These are phyloP conservation scores for Esox lucius DNA, from an alignment of 2,797 vertebrate genomes.

Conservation along the genomic window DNA sequence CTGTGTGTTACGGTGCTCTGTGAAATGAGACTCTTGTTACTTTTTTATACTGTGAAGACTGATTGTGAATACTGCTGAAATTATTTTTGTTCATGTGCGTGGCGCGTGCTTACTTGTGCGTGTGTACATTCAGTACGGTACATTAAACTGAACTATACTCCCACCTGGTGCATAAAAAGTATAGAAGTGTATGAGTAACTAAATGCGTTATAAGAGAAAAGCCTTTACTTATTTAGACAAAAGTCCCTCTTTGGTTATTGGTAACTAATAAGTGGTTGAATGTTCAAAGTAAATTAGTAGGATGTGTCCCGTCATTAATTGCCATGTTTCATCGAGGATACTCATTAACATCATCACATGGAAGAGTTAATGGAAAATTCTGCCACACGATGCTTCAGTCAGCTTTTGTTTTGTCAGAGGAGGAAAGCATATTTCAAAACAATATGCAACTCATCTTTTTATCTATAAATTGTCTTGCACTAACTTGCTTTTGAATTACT, in stretches of 20 bases:
- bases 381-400: too few relatives aligned
- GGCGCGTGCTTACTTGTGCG: neutral
- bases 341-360: too few relatives aligned
- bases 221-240: too few relatives aligned
- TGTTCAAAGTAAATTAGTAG: too few relatives aligned
- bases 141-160: neutral
- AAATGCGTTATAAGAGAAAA: neutral
- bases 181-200: neutral
- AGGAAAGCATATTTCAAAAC: too few relatives aligned
- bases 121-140: neutral
- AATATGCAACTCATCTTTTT: conserved; percentile 1
- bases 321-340: too few relatives aligned
- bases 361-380: too few relatives aligned
- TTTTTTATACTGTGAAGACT: conserved; percentile 69
- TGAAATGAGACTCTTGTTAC: conserved; percentile 35
- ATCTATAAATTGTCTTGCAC: conserved; percentile 1
- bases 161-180: conserved; percentile 2
- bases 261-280: too few relatives aligned
- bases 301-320: too few relatives aligned
- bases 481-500: too few relatives aligned
- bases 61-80: conserved; percentile 31
- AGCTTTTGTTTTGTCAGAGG: too few relatives aligned
- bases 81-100: neutral
- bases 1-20: conserved; percentile 44
- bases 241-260: too few relatives aligned